Base-by-base conservation (phyloP, 2,888 invertebrate species). In the Sturmia bella region DNA sequence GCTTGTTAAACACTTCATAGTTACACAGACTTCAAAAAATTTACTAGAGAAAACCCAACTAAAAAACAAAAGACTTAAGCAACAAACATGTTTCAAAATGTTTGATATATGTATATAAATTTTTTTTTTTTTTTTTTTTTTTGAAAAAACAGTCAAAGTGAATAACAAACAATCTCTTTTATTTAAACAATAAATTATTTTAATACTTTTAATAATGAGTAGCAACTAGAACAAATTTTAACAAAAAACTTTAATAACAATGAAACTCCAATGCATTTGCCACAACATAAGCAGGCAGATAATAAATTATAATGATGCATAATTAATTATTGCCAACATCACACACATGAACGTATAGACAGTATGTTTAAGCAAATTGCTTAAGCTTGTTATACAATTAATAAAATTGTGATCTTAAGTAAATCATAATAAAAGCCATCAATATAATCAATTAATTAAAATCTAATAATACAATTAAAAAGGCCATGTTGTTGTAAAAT, bases 201-300 rank as follows among this genome's bases (percentile, higher is more conserved):
- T 56, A 48, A 54, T 72, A 73, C 43, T 76, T 54, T 72, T 76
- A 72, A 76, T 72, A 72, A 59, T 61, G 37, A 41, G 61, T 68
- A 17, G 41, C 45, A 80, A 76, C 61, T 80, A 76, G 81, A 77
- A 77, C 76, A 57, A 27, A 64, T 73, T 63, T 63, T 77, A 75
- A 63, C 48, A 66, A 68, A 54, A 69, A 27, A 54, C 57, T 57
- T 52, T 68, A 76, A 56, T 61, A 69, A 69, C 59, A 68, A 69
- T 27, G 39, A 69, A n/a, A 41, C 41, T 54, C 7, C 15, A 24
- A 61, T 32, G 27, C 11, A 32, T 54, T 48, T 37, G 17, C 24
- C 21, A 24, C 32, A 41, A 32, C 52, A 24, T 24, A 32, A 7
- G 9, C 32, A 7, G 9, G 32, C 9, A 7, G 9, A 66, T 17